Base-by-base conservation (phyloP, 1,140 invertebrate genomes). In the Anagrus nilaparvatae region DNA sequence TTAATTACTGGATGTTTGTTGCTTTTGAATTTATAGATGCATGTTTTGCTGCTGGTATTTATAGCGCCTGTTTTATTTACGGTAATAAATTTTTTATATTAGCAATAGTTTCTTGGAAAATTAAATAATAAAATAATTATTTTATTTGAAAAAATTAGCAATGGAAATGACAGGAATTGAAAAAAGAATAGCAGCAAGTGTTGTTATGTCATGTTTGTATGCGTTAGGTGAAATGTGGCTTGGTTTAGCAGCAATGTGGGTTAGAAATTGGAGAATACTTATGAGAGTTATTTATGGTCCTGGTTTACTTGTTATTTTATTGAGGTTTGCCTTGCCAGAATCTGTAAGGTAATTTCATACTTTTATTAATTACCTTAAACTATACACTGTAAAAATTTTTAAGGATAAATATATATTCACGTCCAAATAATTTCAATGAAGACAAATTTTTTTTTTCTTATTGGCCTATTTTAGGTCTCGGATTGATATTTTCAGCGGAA, bases 131-230 rank as follows among this genome's bases (percentile, higher is more conserved):
- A 41, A 41, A 32, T 21, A 31, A 49, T 54, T 72, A 71, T 44
- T n/a, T n/a, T n/a, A n/a, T n/a, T n/a, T n/a, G n/a, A n/a, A n/a
- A n/a, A n/a, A n/a, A n/a, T n/a, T 60, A 85, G 85, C 80, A 19
- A 74, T 89, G 57, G 87, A 91, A 58, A 69, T 85, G 46, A 80
- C 87, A 0, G 81, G 80, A 2, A 78, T 82, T 4, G 74, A 76
- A 47, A 77, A 80, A 39, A 67, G 87, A 48, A 81, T 85, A 1
- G 67, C 86, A 18, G 81, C 76, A 35, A 82, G 82, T 28, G 78
- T 82, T 1, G 52, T 84, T 0, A 76, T 84, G 21, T 78, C 79
- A 28, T 72, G 72, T 23, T 77, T 78, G 42, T 87, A 82, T 56
- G 79, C 84, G 0, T 50, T 82, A 9, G 87, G 86, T 2, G 73